Conservation (phyloP, 2,888 invertebrate species). For the Thymelicus acteon region DNA sequence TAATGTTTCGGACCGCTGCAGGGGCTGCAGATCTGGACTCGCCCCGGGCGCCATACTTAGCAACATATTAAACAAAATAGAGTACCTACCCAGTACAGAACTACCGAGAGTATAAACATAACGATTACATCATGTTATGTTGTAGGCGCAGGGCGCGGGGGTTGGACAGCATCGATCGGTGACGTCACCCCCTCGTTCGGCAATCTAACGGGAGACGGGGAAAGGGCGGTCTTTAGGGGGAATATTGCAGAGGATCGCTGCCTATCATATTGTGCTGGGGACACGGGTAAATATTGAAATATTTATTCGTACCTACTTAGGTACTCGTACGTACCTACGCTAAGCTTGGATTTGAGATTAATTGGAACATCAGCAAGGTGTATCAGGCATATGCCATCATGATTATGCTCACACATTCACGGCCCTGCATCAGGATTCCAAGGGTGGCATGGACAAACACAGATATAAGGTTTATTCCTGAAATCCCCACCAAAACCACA, state of each 20-base stretch:
- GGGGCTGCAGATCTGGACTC: not conserved
- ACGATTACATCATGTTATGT: slow-evolving; percentile 49
- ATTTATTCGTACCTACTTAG: no score
- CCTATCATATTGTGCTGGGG: not conserved
- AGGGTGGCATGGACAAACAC: no score
- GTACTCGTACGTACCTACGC: no score
- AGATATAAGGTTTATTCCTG: no score
- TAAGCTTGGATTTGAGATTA: no score
- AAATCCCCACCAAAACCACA: no score
- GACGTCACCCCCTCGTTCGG: slow-evolving; percentile 53
- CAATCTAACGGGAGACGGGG: slow-evolving; percentile 38
- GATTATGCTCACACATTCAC: no score
- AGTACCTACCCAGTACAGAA: no score
- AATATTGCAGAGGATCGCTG: not conserved
- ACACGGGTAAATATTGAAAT: no score
- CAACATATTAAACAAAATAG: slow-evolving; percentile 38
- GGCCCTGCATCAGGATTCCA: no score
- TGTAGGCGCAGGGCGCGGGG: slow-evolving; percentile 36
- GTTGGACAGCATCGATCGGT: slow-evolving; percentile 51
- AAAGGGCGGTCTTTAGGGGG: slow-evolving; percentile 7
- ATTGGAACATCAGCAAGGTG: no score
- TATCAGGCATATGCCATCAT: no score
- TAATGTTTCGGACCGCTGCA: not conserved
- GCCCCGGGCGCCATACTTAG: not conserved
- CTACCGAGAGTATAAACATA: slow-evolving; percentile 38